phyloP scores from a whole-genome alignment of 2,888 invertebrate genomes.

The Polyommatus iphigenia region DNA sequence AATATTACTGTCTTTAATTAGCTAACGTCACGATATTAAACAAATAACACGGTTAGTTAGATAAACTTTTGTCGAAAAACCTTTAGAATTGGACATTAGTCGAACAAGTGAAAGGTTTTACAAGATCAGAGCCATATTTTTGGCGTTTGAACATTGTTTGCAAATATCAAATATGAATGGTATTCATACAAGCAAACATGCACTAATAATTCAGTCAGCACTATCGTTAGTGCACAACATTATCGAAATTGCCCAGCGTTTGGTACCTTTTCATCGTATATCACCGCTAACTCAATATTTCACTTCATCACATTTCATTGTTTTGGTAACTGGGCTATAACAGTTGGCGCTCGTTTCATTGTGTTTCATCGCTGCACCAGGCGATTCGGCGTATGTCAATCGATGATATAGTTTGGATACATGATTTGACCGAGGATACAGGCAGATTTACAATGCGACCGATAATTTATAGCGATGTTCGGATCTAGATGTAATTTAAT shows the following conservation, averaged over 20 bases:
- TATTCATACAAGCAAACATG: not conserved
- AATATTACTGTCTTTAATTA: too few relatives aligned
- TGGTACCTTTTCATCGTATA: constrained; percentile 9
- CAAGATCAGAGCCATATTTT: not conserved
- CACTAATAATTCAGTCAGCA: not conserved
- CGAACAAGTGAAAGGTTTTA: not conserved
- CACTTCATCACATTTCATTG: constrained; percentile 25
- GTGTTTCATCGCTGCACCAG: constrained; percentile 18
- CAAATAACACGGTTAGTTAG: too few relatives aligned
- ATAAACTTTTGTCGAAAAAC: too few relatives aligned
- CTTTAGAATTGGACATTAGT: too few relatives aligned
- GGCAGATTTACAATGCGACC: constrained; percentile 76
- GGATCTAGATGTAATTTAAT: constrained; percentile 79
- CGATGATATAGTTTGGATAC: constrained; percentile 64
- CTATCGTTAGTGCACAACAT: not conserved
- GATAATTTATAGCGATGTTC: constrained; percentile 76
- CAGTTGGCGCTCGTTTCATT: constrained; percentile 24
- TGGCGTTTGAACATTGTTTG: not conserved
- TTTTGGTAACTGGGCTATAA: constrained; percentile 31
- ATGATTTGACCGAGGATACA: constrained; percentile 74
- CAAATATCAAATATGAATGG: not conserved
- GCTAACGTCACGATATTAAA: too few relatives aligned
- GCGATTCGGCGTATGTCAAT: constrained; percentile 52
- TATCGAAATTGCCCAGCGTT: constrained; percentile 14
- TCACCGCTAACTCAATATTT: constrained; percentile 24